A percentile compares a stretch with the other conserved stretches of the same genome.
Conservation (phyloP, 2,113 vertebrate genomes). For the Scophthalmus maximus region DNA sequence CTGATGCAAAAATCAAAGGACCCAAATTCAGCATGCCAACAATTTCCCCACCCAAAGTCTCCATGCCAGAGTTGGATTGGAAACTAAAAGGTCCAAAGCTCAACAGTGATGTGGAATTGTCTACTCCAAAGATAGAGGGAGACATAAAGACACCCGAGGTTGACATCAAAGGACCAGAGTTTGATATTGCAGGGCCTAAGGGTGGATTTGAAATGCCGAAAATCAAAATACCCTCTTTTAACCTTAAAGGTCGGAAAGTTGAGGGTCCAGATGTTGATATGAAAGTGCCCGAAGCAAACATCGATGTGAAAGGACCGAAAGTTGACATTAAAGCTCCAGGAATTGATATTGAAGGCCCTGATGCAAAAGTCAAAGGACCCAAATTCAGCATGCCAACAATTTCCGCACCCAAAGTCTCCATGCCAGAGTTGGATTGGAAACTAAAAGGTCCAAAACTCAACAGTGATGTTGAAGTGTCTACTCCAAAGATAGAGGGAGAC, state of each 20-base stretch:
- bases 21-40: background rate
- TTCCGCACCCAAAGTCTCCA: background rate
- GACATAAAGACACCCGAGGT: background rate
- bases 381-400: background rate
- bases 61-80: constrained; percentile 37
- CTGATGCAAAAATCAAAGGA: constrained; percentile 9
- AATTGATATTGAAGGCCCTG: accelerated
- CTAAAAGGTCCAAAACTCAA: background rate
- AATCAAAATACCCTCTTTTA: constrained; percentile 3
- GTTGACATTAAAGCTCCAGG: background rate
- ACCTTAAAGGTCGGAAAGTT: background rate
- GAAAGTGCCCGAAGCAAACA: background rate
- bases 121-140: constrained; percentile 21
- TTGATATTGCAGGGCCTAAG: background rate
- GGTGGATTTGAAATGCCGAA: constrained; percentile 2
- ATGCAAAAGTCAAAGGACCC: background rate
- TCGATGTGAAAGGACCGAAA: background rate
- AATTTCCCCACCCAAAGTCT: background rate
- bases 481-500: constrained; percentile 12
- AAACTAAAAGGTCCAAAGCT: constrained; percentile 31
- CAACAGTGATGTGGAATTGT: constrained; percentile 37
- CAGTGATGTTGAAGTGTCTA: constrained; percentile 11
- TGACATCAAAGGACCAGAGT: background rate
- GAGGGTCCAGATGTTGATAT: background rate
- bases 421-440: background rate